A percentile compares a stretch with the other conserved stretches of the same genome.
Conservation (phyloP, 2,888 invertebrate genomes). For the Quadriops clusia region DNA sequence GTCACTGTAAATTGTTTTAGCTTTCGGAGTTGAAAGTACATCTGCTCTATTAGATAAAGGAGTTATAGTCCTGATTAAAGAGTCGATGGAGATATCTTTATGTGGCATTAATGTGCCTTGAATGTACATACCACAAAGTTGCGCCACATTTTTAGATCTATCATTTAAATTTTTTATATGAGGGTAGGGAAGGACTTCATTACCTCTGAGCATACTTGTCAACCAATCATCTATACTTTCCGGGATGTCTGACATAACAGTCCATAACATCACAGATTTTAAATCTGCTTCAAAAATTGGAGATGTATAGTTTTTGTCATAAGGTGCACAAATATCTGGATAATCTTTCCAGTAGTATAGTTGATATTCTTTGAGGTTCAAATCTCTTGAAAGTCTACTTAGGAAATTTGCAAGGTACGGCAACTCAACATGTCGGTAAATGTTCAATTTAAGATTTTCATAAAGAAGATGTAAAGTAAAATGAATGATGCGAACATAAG, state of each 20-base stretch:
- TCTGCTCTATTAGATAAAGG: too few species aligned
- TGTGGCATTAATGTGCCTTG: too few species aligned
- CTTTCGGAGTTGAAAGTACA: too few species aligned
- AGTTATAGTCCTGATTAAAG: too few species aligned
- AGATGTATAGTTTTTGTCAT: constrained; percentile 20
- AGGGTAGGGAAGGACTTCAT: constrained; percentile 50
- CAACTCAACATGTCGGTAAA: constrained; percentile 54
- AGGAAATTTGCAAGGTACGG: constrained; percentile 58
- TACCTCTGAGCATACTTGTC: constrained; percentile 48
- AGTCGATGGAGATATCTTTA: too few species aligned
- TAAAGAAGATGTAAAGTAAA: constrained; percentile 79
- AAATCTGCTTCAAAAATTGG: constrained; percentile 47
- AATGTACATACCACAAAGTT: constrained; percentile 40
- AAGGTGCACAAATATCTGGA: constrained; percentile 47
- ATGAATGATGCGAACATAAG: constrained; percentile 60
- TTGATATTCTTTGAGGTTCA: constrained; percentile 56
- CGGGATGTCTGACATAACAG: constrained; percentile 49
- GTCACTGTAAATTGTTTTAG: too few species aligned
- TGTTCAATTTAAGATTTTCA: constrained; percentile 80
- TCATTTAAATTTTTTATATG: constrained; percentile 63
- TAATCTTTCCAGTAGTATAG: constrained; percentile 81
- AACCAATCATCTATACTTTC: constrained; percentile 64
- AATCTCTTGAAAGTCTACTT: constrained; percentile 64
- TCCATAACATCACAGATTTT: constrained; percentile 47
- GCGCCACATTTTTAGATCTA: constrained; percentile 59